phyloP scores from a whole-genome alignment of 2,113 vertebrate species.

The Tamias sibiricus region DNA sequence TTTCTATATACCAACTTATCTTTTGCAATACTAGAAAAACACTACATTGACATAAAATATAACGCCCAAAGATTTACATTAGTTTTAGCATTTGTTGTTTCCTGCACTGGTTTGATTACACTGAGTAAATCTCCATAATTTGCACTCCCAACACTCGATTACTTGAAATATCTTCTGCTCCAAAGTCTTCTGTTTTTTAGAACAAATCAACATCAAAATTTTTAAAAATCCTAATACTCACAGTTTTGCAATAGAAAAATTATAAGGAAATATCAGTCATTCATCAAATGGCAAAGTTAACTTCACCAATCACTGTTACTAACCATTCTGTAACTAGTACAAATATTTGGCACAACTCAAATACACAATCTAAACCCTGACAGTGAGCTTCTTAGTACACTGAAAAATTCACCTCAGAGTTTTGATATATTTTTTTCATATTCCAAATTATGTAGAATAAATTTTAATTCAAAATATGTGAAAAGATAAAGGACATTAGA shows the following conservation, averaged over 20 bases:
- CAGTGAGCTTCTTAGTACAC: not conserved
- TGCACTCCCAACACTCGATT: not conserved
- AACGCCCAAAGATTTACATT: not conserved
- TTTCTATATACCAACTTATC: not conserved
- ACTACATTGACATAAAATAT: not conserved
- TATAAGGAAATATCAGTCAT: not conserved
- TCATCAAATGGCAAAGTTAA: not conserved
- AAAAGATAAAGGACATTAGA: not conserved
- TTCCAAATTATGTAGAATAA: not conserved
- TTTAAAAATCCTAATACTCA: not conserved
- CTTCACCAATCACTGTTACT: not conserved
- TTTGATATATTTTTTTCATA: not conserved
- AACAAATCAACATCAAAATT: not conserved
- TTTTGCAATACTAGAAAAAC: not conserved
- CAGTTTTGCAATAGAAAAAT: not conserved
- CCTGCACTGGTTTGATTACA: not conserved
- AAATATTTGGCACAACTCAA: not conserved
- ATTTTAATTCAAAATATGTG: not conserved
- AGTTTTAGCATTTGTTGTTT: not conserved
- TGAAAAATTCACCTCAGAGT: not conserved
- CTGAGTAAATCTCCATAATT: not conserved
- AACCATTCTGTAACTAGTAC: not conserved
- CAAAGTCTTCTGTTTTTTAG: not conserved
- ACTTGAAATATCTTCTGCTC: not conserved
- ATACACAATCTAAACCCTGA: not conserved